Evolutionary conservation across 2,888 invertebrate genomes (phyloP).

Genomic region (Drosophila koepferae): DNA sequence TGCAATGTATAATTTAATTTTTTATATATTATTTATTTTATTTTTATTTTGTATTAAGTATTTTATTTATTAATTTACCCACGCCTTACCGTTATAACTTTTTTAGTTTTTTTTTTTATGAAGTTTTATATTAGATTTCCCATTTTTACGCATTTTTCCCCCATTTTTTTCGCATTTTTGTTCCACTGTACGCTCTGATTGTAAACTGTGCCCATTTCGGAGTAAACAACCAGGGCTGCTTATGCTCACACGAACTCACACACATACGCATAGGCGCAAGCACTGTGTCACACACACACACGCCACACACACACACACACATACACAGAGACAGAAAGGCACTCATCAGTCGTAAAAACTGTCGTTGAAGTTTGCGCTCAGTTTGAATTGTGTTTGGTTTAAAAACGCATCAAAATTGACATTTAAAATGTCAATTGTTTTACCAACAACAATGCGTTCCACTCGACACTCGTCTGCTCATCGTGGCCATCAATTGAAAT

Average conservation of each 20-base stretch:
- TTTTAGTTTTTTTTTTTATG: too few species aligned
- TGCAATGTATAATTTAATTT: too few species aligned
- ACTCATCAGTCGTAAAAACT: slow-evolving; percentile 45
- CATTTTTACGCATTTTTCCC: neutral
- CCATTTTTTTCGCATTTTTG: neutral
- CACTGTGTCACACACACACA: neutral
- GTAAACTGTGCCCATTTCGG: slow-evolving; percentile 46
- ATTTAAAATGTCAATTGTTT: slow-evolving; percentile 55
- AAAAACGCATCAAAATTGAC: slow-evolving; percentile 61
- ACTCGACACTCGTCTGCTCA: slow-evolving; percentile 3
- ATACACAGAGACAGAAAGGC: neutral
- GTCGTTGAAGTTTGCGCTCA: slow-evolving; percentile 57
- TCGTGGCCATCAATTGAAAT: slow-evolving; percentile 37
- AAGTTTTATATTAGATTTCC: neutral
- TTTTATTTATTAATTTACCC: too few species aligned
- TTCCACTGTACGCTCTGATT: slow-evolving; percentile 41
- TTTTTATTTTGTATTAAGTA: too few species aligned
- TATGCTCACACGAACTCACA: neutral
- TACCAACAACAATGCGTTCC: slow-evolving; percentile 32
- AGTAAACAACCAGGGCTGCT: slow-evolving; percentile 55
- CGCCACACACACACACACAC: neutral
- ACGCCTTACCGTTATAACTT: neutral
- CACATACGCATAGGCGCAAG: slow-evolving; percentile 4
- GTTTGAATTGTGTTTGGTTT: slow-evolving; percentile 62
- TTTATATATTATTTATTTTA: neutral